Evolutionary conservation across 2,113 vertebrate species (phyloP), one percentile per base, ranked within the genome.

Genomic region (Cygnus buccinator): DNA sequence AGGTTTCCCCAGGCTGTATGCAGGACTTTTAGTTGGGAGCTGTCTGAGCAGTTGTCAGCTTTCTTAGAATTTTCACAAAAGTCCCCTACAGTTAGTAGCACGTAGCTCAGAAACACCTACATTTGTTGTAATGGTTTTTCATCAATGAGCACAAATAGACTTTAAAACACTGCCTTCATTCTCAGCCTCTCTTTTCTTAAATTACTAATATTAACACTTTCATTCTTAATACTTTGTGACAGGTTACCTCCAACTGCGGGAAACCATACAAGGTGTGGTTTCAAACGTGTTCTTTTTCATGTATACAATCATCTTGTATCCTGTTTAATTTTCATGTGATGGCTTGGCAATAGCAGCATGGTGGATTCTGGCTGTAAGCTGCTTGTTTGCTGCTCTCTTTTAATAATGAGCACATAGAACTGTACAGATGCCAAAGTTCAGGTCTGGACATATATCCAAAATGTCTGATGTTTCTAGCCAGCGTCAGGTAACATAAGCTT

Each of bases 111-210:
- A 20, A 84, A 77, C 22, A 66, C 58, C 54, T 57, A 41, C 13
- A 3, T 35, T 29, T 39, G 39, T 50, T 0, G 0, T 25, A 43
- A 59, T 35, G 33, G 2, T 33, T 90, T 66, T 62, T 44, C 35
- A 19, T 76, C 52, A 61, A 21, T 0, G 5, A 84, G 39, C 23
- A 50, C 20, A 18, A 35, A 39, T 25, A 72, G 25, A 22, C 35
- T 77, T 71, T 41, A 68, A 62, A 84, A n/a, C 33, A 35, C 13
- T 50, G 37, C 26, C 35, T 18, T 11, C 52, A 57, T 57, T 71
- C 31, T 92, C 44, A 74, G 43, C 31, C 43, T 43, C 63, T 77
- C 44, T 90, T 13, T 22, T 75, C 29, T 50, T 50, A 48, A 57
- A 25, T 70, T 50, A 35, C n/a, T 74, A 46, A 9, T 37, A 59